A percentile compares a stretch with the other conserved stretches of the same genome.
phyloP scores from a whole-genome alignment of 2,113 vertebrate genomes.

The Suncus etruscus region DNA sequence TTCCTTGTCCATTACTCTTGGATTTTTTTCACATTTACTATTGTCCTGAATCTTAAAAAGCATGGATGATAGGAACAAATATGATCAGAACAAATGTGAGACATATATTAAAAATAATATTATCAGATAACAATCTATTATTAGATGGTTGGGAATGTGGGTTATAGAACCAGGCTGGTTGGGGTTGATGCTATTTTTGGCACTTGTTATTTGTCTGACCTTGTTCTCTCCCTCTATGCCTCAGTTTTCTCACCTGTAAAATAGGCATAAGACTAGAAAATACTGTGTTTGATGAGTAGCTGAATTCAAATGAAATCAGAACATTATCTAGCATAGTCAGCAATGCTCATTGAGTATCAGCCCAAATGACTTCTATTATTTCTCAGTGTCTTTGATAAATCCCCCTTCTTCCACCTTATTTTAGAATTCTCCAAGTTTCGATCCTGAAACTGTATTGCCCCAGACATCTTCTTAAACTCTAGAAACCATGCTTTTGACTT shows the following conservation, averaged over 20 bases:
- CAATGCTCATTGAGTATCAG: neutral
- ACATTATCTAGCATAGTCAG: neutral
- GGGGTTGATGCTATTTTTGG: neutral
- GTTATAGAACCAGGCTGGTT: neutral
- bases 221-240: neutral
- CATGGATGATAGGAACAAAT: too few species aligned
- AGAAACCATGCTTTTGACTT: neutral
- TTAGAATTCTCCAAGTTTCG: neutral
- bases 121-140: too few species aligned
- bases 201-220: neutral
- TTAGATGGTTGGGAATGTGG: neutral
- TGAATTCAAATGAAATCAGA: neutral
- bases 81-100: too few species aligned
- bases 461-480: neutral
- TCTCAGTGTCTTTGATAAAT: neutral
- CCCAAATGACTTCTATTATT: neutral
- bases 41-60: too few species aligned
- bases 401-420: neutral
- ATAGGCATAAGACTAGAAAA: neutral
- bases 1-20: neutral
- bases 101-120: too few species aligned
- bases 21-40: neutral
- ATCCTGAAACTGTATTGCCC: neutral
- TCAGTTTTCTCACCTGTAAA: neutral
- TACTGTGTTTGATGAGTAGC: neutral